These are phyloP conservation scores for Siphonodentalium dalli DNA, from an alignment of 2,888 invertebrate species.

Conservation along the genomic window DNA sequence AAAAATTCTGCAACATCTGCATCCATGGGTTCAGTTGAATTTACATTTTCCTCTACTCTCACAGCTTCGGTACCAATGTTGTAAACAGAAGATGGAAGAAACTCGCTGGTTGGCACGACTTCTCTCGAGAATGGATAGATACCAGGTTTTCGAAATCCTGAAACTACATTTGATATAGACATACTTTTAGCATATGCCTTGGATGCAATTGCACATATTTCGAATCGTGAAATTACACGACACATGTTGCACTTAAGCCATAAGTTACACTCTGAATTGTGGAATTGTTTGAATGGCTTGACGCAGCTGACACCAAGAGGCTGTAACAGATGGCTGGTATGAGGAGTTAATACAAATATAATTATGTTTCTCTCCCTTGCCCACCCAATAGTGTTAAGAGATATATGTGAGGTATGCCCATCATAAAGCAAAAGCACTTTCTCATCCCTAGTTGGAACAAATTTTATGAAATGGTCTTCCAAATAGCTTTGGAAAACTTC, in stretches of 20 bases:
- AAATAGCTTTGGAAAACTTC: constrained; percentile 11
- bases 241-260: constrained; percentile 2
- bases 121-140: too few relatives aligned
- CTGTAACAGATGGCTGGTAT: constrained; percentile 11
- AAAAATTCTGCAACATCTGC: too few relatives aligned
- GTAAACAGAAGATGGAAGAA: too few relatives aligned
- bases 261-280: constrained; percentile 4
- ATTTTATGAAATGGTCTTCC: constrained; percentile 11
- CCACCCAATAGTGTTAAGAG: constrained; percentile 12
- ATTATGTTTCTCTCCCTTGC: constrained; percentile 8
- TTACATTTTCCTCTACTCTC: too few relatives aligned
- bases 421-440: constrained; percentile 7
- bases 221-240: constrained; percentile 3
- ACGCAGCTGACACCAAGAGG: constrained; percentile 15
- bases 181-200: constrained; percentile 11
- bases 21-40: too few relatives aligned
- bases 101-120: too few relatives aligned
- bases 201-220: constrained; percentile 8
- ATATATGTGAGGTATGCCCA: constrained; percentile 10
- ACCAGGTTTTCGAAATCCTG: constrained; percentile 10
- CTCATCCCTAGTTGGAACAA: not conserved
- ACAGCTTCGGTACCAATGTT: too few relatives aligned
- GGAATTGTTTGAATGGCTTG: constrained; percentile 12
- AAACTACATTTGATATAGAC: constrained; percentile 4
- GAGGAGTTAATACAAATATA: constrained; percentile 13